These are phyloP conservation scores for Porites rus DNA, from an alignment of 92 coral and sea anemone genomes.

Conservation along the genomic window DNA sequence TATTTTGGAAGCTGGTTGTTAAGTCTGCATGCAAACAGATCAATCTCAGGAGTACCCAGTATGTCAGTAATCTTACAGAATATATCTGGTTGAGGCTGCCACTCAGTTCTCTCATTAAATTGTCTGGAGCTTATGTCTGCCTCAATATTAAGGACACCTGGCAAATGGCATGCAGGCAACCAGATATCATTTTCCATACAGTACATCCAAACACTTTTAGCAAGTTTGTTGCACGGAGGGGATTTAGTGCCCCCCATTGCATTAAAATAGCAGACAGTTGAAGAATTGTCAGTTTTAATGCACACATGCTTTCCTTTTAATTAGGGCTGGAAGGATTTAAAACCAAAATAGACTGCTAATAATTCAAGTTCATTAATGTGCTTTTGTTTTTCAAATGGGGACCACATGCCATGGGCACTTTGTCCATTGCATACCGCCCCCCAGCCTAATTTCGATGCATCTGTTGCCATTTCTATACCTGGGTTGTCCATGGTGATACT, in stretches of 20 bases:
- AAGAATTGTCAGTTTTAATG: slow-evolving; percentile 40
- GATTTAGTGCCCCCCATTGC: slow-evolving; percentile 67
- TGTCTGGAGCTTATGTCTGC: slow-evolving; percentile 43
- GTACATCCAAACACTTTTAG: slow-evolving; percentile 35
- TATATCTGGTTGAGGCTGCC: slow-evolving; percentile 45
- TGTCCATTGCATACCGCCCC: slow-evolving; percentile 48
- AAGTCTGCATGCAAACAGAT: slow-evolving; percentile 39
- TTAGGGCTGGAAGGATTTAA: neutral
- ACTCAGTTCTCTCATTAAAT: slow-evolving; percentile 65
- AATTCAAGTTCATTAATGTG: slow-evolving; percentile 15
- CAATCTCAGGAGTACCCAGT: slow-evolving; percentile 45
- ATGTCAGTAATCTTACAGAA: slow-evolving; percentile 19
- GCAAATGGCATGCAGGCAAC: slow-evolving; percentile 60
- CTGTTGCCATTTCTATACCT: slow-evolving; percentile 34
- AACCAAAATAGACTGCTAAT: neutral
- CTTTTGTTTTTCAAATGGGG: slow-evolving; percentile 9
- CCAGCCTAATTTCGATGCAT: slow-evolving; percentile 69
- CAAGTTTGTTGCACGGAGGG: slow-evolving; percentile 12
- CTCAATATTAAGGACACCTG: slow-evolving; percentile 52
- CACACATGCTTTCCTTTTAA: slow-evolving; percentile 20
- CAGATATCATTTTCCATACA: slow-evolving; percentile 47
- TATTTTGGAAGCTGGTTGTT: slow-evolving; percentile 23
- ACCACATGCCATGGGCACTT: slow-evolving; percentile 47
- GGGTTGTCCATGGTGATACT: slow-evolving; percentile 31
- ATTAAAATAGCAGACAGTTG: slow-evolving; percentile 48